phyloP scores from a whole-genome alignment of 2,797 vertebrate species.

The Notolepis coatsorum region DNA sequence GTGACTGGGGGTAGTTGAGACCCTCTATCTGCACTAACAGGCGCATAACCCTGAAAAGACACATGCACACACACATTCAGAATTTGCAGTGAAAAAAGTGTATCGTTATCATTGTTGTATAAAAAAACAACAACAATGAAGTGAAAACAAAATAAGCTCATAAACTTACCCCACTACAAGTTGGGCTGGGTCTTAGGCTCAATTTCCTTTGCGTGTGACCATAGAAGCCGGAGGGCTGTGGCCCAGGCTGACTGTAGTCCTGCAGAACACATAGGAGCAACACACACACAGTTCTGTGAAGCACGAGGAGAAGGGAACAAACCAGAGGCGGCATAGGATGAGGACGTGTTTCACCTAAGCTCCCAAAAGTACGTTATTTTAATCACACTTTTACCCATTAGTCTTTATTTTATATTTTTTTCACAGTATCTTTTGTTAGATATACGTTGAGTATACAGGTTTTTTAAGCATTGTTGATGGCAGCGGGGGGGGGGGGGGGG shows the following conservation, averaged over 20 bases:
- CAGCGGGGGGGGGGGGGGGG: too few relatives aligned
- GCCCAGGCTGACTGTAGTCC: constrained; percentile 64
- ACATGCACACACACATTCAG: not conserved
- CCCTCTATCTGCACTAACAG: constrained; percentile 30
- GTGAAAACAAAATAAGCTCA: not conserved
- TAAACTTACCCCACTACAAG: constrained; percentile 49
- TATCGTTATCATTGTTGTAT: too few relatives aligned
- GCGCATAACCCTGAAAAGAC: constrained; percentile 60
- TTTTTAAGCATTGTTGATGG: too few relatives aligned
- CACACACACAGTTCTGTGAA: not conserved
- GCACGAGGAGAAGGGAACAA: not conserved
- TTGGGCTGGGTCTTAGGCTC: constrained; percentile 64
- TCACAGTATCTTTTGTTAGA: too few relatives aligned
- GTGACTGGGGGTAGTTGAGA: constrained; percentile 12
- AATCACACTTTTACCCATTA: too few relatives aligned
- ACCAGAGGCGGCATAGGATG: not conserved
- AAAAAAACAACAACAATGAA: not conserved
- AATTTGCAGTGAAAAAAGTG: not conserved
- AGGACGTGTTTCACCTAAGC: not conserved
- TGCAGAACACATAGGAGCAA: constrained; percentile 40
- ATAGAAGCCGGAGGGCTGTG: constrained; percentile 45
- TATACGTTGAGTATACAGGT: too few relatives aligned
- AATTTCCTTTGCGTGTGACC: constrained; percentile 66
- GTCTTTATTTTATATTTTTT: too few relatives aligned
- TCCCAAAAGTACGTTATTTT: too few relatives aligned